These are phyloP conservation scores for Corynorhinus townsendii DNA, from an alignment of 2,113 vertebrate genomes.

Conservation along the genomic window DNA sequence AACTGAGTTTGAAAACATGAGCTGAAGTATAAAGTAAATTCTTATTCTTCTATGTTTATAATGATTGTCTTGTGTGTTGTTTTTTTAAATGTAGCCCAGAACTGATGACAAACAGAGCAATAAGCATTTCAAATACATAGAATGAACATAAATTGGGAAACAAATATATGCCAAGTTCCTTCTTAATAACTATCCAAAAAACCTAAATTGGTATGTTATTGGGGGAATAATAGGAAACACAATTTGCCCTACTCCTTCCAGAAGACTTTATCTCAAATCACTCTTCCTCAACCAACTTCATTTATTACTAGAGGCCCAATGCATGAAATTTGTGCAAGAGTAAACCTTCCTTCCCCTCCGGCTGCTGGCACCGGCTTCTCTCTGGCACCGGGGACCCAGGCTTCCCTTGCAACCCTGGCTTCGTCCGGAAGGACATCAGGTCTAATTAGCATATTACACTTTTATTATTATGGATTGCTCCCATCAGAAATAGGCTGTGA, in stretches of 20 bases:
- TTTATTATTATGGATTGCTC: neutral
- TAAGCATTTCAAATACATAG: neutral
- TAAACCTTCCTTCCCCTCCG: too few relatives aligned
- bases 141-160: neutral
- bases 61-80: neutral
- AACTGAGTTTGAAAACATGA: slow-evolving; percentile 51
- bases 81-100: neutral
- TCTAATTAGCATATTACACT: too few relatives aligned
- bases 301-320: neutral
- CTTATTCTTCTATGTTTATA: neutral
- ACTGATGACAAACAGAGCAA: neutral
- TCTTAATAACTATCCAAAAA: neutral
- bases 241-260: neutral
- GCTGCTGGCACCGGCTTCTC: too few relatives aligned
- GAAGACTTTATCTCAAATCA: neutral
- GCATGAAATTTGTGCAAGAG: too few relatives aligned
- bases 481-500: neutral
- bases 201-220: neutral
- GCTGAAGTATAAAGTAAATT: slow-evolving; percentile 4
- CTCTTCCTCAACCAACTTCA: neutral
- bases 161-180: neutral
- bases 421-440: fast-evolving
- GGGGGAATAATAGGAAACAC: neutral
- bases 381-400: too few relatives aligned
- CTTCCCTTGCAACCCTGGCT: too few relatives aligned